A percentile compares a stretch with the other conserved stretches of the same genome.
Conservation (phyloP, 2,797 vertebrate genomes). For the Garrulus glandarius region DNA sequence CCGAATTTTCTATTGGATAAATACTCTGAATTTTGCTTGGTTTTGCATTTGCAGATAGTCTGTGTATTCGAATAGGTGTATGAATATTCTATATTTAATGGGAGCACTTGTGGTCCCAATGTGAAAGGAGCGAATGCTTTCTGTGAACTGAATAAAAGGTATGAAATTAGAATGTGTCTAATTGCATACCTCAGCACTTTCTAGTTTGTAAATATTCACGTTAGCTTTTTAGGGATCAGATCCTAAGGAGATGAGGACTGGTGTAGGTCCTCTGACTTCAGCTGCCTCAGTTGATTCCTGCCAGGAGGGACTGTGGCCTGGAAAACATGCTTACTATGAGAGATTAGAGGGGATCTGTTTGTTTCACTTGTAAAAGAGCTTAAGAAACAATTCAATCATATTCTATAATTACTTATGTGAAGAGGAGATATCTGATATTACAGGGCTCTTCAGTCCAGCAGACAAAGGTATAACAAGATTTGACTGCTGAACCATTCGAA, state of each 20-base stretch:
- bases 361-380: conserved; percentile 40
- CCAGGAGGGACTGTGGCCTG: background rate
- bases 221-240: background rate
- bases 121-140: background rate
- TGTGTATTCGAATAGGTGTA: background rate
- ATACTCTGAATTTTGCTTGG: background rate
- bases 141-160: background rate
- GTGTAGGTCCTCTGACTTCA: background rate
- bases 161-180: background rate
- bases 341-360: conserved; percentile 22
- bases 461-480: background rate
- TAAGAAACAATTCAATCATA: conserved; percentile 48
- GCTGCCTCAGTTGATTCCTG: background rate
- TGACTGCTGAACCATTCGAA: background rate
- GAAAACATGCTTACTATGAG: conserved; percentile 44
- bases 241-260: background rate
- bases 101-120: rapidly evolving
- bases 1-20: background rate
- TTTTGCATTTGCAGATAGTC: background rate
- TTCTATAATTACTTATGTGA: conserved; percentile 15
- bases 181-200: background rate
- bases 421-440: conserved; percentile 6
- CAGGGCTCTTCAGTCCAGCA: background rate
- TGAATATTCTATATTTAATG: background rate
- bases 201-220: background rate